phyloP scores from a whole-genome alignment of 2,888 invertebrate species.

The Nomada fucata region DNA sequence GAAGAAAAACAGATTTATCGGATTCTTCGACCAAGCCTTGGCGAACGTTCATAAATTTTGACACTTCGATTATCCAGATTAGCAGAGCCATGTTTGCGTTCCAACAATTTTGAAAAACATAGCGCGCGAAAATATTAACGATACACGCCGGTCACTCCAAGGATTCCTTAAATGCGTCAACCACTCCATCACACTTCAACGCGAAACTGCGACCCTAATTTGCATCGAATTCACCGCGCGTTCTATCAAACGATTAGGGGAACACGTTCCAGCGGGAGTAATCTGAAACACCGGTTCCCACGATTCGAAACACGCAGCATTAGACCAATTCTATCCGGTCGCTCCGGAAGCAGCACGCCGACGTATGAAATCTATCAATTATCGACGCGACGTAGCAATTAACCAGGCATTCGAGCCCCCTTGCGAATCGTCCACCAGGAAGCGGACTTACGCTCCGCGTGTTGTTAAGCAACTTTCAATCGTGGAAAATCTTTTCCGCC shows the following conservation, averaged over 20 bases:
- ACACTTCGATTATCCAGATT: neutral
- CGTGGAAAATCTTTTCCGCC: neutral
- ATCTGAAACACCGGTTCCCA: slow-evolving; percentile 18
- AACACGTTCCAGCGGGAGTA: neutral
- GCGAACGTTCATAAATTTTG: neutral
- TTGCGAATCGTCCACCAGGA: slow-evolving; percentile 33
- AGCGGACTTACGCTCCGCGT: neutral
- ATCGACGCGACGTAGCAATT: slow-evolving; percentile 9
- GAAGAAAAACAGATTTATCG: neutral
- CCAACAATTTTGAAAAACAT: neutral
- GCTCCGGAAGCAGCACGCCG: slow-evolving; percentile 22
- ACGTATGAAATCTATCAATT: slow-evolving; percentile 11
- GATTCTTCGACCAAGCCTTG: neutral
- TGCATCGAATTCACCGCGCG: neutral
- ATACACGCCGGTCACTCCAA: no score
- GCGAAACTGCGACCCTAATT: neutral
- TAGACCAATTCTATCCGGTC: neutral
- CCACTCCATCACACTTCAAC: neutral
- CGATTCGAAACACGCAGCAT: slow-evolving; percentile 1
- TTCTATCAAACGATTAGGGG: neutral
- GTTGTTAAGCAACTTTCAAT: slow-evolving; percentile 11
- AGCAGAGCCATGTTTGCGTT: neutral
- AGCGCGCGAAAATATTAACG: no score
- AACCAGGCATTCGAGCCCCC: neutral
- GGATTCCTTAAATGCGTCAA: no score